These are phyloP conservation scores for Selenia dentaria DNA, from an alignment of 2,888 invertebrate genomes.

Conservation along the genomic window DNA sequence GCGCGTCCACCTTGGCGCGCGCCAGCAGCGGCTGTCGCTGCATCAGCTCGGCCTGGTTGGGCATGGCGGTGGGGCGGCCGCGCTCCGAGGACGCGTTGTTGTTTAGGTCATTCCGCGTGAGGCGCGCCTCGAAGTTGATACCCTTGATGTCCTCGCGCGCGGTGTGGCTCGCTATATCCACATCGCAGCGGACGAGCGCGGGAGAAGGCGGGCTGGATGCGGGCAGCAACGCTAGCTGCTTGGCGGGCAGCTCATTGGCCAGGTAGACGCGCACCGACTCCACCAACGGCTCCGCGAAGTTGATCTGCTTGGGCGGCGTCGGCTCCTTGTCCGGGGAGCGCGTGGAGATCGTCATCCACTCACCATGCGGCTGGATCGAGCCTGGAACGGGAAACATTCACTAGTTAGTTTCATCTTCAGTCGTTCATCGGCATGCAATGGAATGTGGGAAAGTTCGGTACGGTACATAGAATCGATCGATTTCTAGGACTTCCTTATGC, in stretches of 20 bases:
- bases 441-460: too few relatives aligned
- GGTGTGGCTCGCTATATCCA: slow-evolving; percentile 69
- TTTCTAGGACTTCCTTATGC: too few relatives aligned
- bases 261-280: slow-evolving; percentile 78
- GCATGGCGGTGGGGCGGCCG: slow-evolving; percentile 58
- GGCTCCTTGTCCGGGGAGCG: slow-evolving; percentile 73
- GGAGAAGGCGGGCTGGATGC: slow-evolving; percentile 30
- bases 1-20: slow-evolving; percentile 68
- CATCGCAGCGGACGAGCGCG: slow-evolving; percentile 56
- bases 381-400: slow-evolving; percentile 61
- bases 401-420: slow-evolving; percentile 2
- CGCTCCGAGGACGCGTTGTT: slow-evolving; percentile 71
- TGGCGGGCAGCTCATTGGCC: slow-evolving; percentile 67
- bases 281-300: slow-evolving; percentile 75
- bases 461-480: too few relatives aligned
- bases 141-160: slow-evolving; percentile 75
- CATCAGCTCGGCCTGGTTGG: slow-evolving; percentile 78
- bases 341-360: slow-evolving; percentile 82
- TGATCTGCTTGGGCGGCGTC: slow-evolving; percentile 68
- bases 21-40: slow-evolving; percentile 81
- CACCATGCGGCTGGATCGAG: slow-evolving; percentile 73
- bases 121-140: slow-evolving; percentile 74
- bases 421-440: background rate
- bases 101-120: slow-evolving; percentile 79
- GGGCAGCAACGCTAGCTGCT: slow-evolving; percentile 59